phyloP scores from a whole-genome alignment of 2,888 invertebrate genomes.

The Caenorhabditis angaria region DNA sequence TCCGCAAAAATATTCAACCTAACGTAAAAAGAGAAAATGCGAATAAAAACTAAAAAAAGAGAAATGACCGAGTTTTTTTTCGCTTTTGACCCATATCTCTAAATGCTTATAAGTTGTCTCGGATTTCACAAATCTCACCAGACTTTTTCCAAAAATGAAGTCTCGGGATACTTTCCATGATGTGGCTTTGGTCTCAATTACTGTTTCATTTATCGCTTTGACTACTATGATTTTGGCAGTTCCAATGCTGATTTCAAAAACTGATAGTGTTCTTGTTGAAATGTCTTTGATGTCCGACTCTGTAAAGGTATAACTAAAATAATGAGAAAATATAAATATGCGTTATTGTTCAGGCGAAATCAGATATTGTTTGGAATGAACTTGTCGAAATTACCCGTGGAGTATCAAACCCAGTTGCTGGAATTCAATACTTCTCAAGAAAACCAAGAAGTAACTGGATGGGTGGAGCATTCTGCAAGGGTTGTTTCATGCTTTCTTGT shows the following conservation, averaged over 20 bases:
- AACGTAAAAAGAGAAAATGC: background rate
- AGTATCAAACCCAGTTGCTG: conserved; percentile 12
- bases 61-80: conserved; percentile 3
- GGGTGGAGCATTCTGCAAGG: conserved; percentile 57
- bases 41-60: background rate
- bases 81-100: background rate
- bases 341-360: conserved; percentile 25
- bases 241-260: conserved; percentile 38
- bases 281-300: conserved; percentile 34
- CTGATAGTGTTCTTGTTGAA: conserved; percentile 33
- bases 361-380: conserved; percentile 41
- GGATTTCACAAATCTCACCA: background rate
- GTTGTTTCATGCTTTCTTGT: conserved; percentile 67
- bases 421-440: conserved; percentile 58
- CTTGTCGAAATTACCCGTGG: conserved; percentile 40
- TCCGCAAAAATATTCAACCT: background rate
- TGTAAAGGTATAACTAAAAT: no score
- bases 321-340: background rate
- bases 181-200: conserved; percentile 34
- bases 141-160: conserved; percentile 6
- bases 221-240: conserved; percentile 23
- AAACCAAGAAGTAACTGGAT: conserved; percentile 48
- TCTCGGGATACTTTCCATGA: conserved; percentile 32
- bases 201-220: conserved; percentile 27
- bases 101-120: background rate